A percentile compares a stretch with the other conserved stretches of the same genome.
These are phyloP conservation scores for Eudemis profundana DNA, from an alignment of 2,888 invertebrate genomes.

Conservation along the genomic window DNA sequence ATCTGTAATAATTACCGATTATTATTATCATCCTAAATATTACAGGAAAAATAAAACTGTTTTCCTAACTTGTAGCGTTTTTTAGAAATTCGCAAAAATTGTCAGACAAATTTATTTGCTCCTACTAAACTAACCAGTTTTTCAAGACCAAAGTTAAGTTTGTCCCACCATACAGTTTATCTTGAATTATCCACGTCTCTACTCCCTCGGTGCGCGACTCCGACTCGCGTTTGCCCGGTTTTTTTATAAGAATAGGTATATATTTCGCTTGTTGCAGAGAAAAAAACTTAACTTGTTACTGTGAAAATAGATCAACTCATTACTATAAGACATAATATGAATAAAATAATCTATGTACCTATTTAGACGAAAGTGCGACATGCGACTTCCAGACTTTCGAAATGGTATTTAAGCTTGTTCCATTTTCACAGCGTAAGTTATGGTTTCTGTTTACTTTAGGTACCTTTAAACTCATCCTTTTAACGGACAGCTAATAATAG, in stretches of 20 bases:
- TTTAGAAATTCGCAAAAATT: no score
- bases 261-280: neutral
- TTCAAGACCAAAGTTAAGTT: no score
- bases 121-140: no score
- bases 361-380: neutral
- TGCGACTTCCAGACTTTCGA: neutral
- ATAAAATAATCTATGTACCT: constrained; percentile 14
- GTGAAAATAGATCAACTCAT: constrained; percentile 30
- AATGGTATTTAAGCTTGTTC: constrained; percentile 8
- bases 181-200: no score
- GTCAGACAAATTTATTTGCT: no score
- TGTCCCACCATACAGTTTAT: no score
- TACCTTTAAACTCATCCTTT: constrained; percentile 60
- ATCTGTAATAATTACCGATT: no score
- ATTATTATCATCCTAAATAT: no score
- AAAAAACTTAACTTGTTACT: neutral
- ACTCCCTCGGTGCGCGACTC: no score
- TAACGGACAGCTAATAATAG: constrained; percentile 4
- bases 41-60: no score
- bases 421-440: constrained; percentile 30
- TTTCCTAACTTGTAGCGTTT: no score
- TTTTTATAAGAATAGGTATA: neutral
- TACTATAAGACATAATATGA: neutral
- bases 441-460: constrained; percentile 6
- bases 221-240: no score